Evolutionary conservation across 2,888 invertebrate genomes (phyloP), one percentile per base, ranked within the genome.

Genomic region (Acrocyrtus sp.): DNA sequence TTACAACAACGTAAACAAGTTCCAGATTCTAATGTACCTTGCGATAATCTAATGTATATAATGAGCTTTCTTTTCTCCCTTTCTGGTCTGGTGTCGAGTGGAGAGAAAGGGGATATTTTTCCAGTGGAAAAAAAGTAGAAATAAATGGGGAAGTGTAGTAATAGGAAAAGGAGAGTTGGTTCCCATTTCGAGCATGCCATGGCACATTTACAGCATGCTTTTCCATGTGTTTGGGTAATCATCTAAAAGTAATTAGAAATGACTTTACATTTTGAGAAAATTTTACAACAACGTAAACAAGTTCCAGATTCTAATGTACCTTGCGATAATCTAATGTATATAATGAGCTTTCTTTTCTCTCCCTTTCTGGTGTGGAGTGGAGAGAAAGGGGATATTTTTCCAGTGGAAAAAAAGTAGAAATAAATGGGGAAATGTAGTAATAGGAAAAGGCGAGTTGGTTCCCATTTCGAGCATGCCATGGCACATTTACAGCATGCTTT

Each of bases 181-280:
- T 34, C 34, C 34, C 34, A 34, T 34, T 8, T 34, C 12, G 12
- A 34, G 34, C 34, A 34, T 34, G 6, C 34, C 6, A 5, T 34
- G 12, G 34, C 12, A 34, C 34, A 34, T 34, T 34, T 5, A 34
- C 27, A 62, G 24, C 29, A 19, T 50, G 61, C 27, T 62, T 29
- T 41, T 51, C 29, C 21, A 62, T 51, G 51, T 41, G 19, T 50
- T 54, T 54, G 15, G 39, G 51, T 63, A 51, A 62, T 62, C 48
- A 62, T 53, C 47, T 39, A 45, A 66, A 66, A 66, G 66, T 66
- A 66, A 66, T 66, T 66, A 50, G 66, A 57, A 56, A 45, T 19
- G 45, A 26, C 22, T 63, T 54, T 54, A 17, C 29, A n/a, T 19
- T n/a, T 19, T 19, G 19, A n/a, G 19, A 22, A 22, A 50, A 8